phyloP scores from a whole-genome alignment of 1,140 invertebrate species.

The Drosophila virilis region DNA sequence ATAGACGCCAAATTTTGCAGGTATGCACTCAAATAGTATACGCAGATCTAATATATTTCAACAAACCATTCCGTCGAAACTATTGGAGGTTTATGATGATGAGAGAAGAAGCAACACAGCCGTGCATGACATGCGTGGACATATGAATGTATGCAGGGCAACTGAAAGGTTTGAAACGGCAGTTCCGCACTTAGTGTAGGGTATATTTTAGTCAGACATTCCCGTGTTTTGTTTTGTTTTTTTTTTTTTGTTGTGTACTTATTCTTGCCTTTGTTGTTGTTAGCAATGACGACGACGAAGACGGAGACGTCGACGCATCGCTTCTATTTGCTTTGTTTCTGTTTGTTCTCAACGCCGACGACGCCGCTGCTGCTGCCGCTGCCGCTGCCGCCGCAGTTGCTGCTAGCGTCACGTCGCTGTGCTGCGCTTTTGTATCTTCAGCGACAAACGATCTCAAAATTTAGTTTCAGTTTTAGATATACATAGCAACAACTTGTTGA shows the following conservation, averaged over 20 bases:
- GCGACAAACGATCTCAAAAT: slow-evolving; percentile 44
- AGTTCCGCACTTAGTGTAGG: too few species aligned
- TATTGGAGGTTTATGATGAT: too few species aligned
- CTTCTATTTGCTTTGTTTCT: slow-evolving; percentile 78
- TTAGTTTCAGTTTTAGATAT: slow-evolving; percentile 50
- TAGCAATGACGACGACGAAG: slow-evolving; percentile 8
- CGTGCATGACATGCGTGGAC: too few species aligned
- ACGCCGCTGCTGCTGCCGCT: slow-evolving; percentile 7
- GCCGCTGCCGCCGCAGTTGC: slow-evolving; percentile 6
- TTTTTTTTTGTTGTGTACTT: slow-evolving; percentile 49
- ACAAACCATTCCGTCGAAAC: too few species aligned
- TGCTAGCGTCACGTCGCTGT: slow-evolving; percentile 43
- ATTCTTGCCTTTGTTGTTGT: slow-evolving; percentile 38
- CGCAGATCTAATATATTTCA: too few species aligned
- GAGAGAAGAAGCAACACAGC: too few species aligned
- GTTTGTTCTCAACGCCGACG: slow-evolving; percentile 67
- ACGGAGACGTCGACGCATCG: slow-evolving; percentile 38
- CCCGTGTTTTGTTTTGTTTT: slow-evolving; percentile 12
- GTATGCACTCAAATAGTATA: too few species aligned
- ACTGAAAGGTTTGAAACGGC: too few species aligned
- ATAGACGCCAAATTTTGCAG: too few species aligned
- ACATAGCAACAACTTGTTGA: slow-evolving; percentile 68
- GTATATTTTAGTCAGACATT: slow-evolving; percentile 6
- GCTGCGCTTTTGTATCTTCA: slow-evolving; percentile 47
- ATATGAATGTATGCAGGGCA: too few species aligned